Base-by-base conservation (phyloP, 2,888 invertebrate genomes). In the Tetheella fluctuosa region DNA sequence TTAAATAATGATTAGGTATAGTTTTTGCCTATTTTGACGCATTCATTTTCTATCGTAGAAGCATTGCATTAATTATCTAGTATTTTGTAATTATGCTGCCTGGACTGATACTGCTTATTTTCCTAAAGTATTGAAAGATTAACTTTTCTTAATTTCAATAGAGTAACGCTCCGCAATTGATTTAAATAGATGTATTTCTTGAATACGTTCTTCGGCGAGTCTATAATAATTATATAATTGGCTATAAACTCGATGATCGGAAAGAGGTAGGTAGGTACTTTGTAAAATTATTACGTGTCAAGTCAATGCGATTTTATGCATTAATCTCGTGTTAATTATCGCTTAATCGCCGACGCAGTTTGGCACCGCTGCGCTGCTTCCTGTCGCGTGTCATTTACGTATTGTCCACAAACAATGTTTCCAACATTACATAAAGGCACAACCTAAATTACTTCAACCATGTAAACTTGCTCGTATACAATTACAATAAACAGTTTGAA, bases 341-440 rank as follows among this genome's bases (percentile, higher is more conserved):
- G 65, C 74, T 70, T 75, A 80, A 79, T 71, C 73, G 67, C 64
- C 57, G 59, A 52, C 42, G 64, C 62, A 68, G 69, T 61, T 71
- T 55, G 17, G 55, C 37, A 48, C 10, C 48, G 8, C n/a, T 55
- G 37, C 48, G 8, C n/a, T 55, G 37, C 76, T 84, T 85, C 79
- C 84, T 79, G 76, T 66, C 71, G 65, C 65, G 70, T 64, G 68
- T 76, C 78, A 77, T 15, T 34, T 34, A n/a, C n/a, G 37, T 79
- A 82, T 83, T 85, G 82, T 84, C 77, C 79, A 73, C 77, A 70
- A 74, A 86, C 81, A 85, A 84, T 80, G 66, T 57, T 62, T 65
- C 69, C 60, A 59, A 54, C 59, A 76, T 84, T 85, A 82, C 81
- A 80, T 84, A 82, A 83, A 76, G 76, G 69, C 48, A 69, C 69